These are phyloP conservation scores for Engystomops pustulosus DNA, from an alignment of 2,113 vertebrate genomes.

Conservation along the genomic window DNA sequence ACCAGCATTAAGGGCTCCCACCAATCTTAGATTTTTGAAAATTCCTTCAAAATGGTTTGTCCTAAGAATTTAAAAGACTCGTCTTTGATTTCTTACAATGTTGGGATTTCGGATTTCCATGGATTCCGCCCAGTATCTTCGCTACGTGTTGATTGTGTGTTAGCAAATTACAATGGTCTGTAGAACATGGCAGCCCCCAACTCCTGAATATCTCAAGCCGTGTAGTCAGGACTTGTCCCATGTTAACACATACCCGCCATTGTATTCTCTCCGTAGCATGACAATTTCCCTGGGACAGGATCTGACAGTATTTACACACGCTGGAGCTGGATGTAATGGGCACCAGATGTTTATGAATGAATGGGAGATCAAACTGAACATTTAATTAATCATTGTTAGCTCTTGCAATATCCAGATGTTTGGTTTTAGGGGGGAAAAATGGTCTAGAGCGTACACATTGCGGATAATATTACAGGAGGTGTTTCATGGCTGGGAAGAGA, in stretches of 20 bases:
- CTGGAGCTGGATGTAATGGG: slow-evolving; percentile 47
- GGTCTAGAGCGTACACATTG: slow-evolving; percentile 16
- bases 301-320: slow-evolving; percentile 45
- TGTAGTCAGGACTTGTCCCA: slow-evolving; percentile 9
- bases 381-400: slow-evolving; percentile 55
- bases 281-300: slow-evolving; percentile 38
- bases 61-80: no score
- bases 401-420: slow-evolving; percentile 54
- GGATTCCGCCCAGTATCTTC: background rate
- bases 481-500: slow-evolving; percentile 32
- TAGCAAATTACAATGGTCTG: background rate
- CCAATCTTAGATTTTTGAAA: no score
- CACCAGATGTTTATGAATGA: slow-evolving; percentile 54
- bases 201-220: background rate
- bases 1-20: no score
- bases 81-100: no score
- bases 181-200: background rate
- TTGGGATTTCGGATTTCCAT: background rate
- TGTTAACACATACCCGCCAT: slow-evolving; percentile 35
- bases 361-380: slow-evolving; percentile 51
- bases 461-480: slow-evolving; percentile 14
- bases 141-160: background rate
- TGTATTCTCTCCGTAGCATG: slow-evolving; percentile 29
- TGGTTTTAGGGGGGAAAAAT: slow-evolving; percentile 14
- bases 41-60: no score